A percentile compares a stretch with the other conserved stretches of the same genome.
Conservation (phyloP, 1,140 invertebrate species). For the Heliconius hermathena region DNA sequence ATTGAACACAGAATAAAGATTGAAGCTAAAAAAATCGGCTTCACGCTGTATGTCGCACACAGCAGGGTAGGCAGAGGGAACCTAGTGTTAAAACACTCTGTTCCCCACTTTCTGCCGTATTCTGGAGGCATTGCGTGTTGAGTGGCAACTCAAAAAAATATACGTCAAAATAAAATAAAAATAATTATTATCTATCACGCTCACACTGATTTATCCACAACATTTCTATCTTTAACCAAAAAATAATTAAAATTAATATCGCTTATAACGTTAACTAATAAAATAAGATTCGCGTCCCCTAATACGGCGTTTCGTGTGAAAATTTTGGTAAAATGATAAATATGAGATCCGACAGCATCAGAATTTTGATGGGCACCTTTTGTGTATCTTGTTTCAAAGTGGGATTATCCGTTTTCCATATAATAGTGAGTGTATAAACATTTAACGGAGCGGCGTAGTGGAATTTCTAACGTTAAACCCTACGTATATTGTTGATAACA, state of each 20-base stretch:
- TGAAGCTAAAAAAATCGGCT: no score
- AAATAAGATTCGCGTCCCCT: conserved; percentile 15
- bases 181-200: no score
- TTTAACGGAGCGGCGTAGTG: conserved; percentile 34
- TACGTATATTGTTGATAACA: conserved; percentile 32
- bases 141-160: no score
- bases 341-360: conserved; percentile 57
- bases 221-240: neutral
- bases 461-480: conserved; percentile 46
- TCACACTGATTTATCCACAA: neutral
- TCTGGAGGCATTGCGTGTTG: no score
- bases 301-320: conserved; percentile 63
- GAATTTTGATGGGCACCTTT: conserved; percentile 75
- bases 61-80: no score
- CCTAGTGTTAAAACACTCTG: no score
- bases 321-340: conserved; percentile 77
- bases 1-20: no score
- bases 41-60: no score
- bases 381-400: conserved; percentile 77
- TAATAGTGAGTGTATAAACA: conserved; percentile 53
- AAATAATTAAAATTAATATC: conserved; percentile 9
- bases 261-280: neutral
- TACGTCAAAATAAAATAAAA: no score
- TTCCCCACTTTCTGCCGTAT: no score
- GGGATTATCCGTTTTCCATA: conserved; percentile 64